Conservation (phyloP, 2,797 vertebrate genomes). For the Acanthiza pusilla region DNA sequence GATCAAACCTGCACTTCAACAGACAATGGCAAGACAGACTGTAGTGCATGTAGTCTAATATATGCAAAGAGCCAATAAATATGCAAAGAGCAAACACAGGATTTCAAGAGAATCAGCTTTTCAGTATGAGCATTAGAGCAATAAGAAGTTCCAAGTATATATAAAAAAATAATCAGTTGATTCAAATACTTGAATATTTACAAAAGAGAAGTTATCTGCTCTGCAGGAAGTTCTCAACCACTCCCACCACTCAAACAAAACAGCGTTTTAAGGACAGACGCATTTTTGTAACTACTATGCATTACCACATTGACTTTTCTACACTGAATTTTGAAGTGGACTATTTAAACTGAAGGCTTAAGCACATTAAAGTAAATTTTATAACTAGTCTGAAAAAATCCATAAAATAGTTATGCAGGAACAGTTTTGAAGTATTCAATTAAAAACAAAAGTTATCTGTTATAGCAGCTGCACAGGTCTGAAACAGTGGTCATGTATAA, state of each 20-base stretch:
- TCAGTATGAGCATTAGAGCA: slow-evolving; percentile 77
- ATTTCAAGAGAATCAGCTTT: slow-evolving; percentile 78
- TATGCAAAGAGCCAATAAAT: slow-evolving; percentile 85
- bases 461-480: slow-evolving; percentile 77
- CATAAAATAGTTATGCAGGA: slow-evolving; percentile 73
- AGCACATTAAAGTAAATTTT: slow-evolving; percentile 56
- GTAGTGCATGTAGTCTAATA: slow-evolving; percentile 86
- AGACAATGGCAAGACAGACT: slow-evolving; percentile 89
- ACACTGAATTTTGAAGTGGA: slow-evolving; percentile 70
- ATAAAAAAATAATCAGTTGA: slow-evolving; percentile 69
- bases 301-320: slow-evolving; percentile 72
- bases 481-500: slow-evolving; percentile 79
- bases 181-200: slow-evolving; percentile 76
- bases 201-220: slow-evolving; percentile 75
- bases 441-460: slow-evolving; percentile 75
- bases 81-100: slow-evolving; percentile 84
- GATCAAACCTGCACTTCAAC: slow-evolving; percentile 90
- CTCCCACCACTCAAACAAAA: slow-evolving; percentile 65
- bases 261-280: slow-evolving; percentile 73
- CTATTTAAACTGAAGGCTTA: slow-evolving; percentile 69
- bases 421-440: slow-evolving; percentile 71
- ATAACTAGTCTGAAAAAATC: slow-evolving; percentile 71
- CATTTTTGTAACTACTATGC: slow-evolving; percentile 61
- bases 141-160: slow-evolving; percentile 74
- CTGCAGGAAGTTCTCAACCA: slow-evolving; percentile 71